A percentile compares a stretch with the other conserved stretches of the same genome.
Conservation (phyloP, 1,140 invertebrate genomes). For the Bombus picipes region DNA sequence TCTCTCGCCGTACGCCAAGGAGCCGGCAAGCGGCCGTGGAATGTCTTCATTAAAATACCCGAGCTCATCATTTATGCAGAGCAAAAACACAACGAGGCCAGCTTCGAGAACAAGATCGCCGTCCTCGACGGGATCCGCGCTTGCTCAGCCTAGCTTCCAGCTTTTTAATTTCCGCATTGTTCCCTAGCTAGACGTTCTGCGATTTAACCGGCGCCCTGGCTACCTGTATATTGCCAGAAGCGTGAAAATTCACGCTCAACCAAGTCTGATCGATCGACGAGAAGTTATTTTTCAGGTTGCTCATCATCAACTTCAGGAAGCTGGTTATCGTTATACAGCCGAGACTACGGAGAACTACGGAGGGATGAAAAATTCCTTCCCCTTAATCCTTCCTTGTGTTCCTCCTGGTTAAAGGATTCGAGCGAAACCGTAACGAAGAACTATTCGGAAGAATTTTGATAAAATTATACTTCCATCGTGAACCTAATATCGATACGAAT, state of each 20-base stretch:
- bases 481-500: not conserved
- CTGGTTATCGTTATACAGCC: no score
- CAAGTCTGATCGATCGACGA: not conserved
- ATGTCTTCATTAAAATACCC: slow-evolving; percentile 79
- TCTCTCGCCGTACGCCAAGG: slow-evolving; percentile 67
- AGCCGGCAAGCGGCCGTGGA: slow-evolving; percentile 72
- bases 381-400: no score
- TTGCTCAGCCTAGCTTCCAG: slow-evolving; percentile 26
- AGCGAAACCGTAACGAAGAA: no score
- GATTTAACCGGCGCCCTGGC: slow-evolving; percentile 7
- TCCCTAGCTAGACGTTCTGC: slow-evolving; percentile 9
- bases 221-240: not conserved
- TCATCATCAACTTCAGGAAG: no score
- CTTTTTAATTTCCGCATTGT: slow-evolving; percentile 57
- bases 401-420: accelerated
- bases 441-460: not conserved
- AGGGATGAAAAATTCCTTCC: no score
- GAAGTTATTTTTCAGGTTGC: not conserved
- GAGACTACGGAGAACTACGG: no score
- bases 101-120: slow-evolving; percentile 41
- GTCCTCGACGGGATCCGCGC: slow-evolving; percentile 3
- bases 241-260: slow-evolving; percentile 30
- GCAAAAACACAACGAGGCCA: slow-evolving; percentile 75
- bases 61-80: slow-evolving; percentile 78
- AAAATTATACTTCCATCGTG: not conserved